Evolutionary conservation across 2,797 vertebrate species (phyloP).

Genomic region (Tauraco hartlaubi): DNA sequence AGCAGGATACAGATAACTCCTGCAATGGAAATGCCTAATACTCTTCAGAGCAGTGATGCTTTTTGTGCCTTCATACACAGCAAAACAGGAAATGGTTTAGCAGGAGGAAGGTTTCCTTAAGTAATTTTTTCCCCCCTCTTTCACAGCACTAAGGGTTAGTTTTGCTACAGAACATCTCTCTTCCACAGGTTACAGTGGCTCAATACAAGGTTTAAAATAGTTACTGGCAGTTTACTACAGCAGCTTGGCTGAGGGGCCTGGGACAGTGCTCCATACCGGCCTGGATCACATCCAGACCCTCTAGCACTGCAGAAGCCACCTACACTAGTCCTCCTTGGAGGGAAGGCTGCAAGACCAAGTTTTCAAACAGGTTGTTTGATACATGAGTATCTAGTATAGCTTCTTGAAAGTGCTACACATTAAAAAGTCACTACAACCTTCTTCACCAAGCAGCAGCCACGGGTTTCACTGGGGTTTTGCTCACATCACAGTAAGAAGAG

Average conservation of each 20-base stretch:
- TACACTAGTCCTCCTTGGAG: not conserved
- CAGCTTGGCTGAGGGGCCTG: not conserved
- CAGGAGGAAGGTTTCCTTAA: not conserved
- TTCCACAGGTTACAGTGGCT: not conserved
- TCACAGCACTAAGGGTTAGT: not conserved
- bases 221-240: not conserved
- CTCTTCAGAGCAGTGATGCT: not conserved
- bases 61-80: not conserved
- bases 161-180: not conserved
- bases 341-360: not conserved
- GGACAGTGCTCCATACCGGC: not conserved
- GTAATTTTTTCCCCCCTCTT: not conserved
- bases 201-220: not conserved
- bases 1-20: not conserved
- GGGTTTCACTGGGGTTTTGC: not conserved
- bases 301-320: not conserved
- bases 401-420: not conserved
- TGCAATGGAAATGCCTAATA: not conserved
- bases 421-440: not conserved
- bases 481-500: not conserved
- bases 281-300: not conserved
- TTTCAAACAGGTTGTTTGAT: not conserved
- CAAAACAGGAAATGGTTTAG: not conserved
- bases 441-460: not conserved
- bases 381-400: accelerated